Evolutionary conservation across 2,888 invertebrate species (phyloP), one percentile per base, ranked within the genome.

Genomic region (Erebia palarica): DNA sequence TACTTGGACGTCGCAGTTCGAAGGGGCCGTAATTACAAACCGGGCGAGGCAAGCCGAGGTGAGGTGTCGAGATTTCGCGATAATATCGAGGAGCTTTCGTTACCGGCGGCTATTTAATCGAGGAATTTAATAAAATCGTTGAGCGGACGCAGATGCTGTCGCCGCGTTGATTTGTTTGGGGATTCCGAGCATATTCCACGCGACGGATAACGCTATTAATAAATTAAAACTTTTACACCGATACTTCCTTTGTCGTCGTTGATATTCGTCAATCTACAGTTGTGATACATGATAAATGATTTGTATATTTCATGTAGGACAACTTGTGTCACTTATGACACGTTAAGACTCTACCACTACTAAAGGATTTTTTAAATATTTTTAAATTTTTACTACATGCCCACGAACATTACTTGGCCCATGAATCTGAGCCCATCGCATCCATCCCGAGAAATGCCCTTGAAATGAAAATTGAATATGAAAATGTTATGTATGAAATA

Each of bases 111-210:
- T 84, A 84, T 88, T 89, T 88, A 86, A 87, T 86, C 86, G 84
- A 61, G 80, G 86, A 89, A 89, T 90, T 90, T 87, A 89, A 89
- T 91, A 89, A 88, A 88, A 87, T 81, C 83, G 82, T 84, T 83
- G 82, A 82, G 77, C 76, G 73, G 76, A 79, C 73, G 76, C 77
- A 77, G 77, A 77, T 59, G 67, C 67, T 76, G 76, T 66, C 75
- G 76, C 75, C 76, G 27, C 47, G 78, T 74, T 84, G 86, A 88
- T 88, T 89, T 89, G 88, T 86, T 79, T 78, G 70, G 61, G 71
- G 68, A 72, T 75, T 65, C 68, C 68, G 64, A 60, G 68, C 67
- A 65, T 64, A 73, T 68, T 70, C 70, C 68, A 69, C 68, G 53
- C n/a, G 51, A 49, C 63, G 68, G 72, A 73, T 72, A 65, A 70